Conservation (phyloP, 1,140 invertebrate genomes). For the Saccostrea glomerata region DNA sequence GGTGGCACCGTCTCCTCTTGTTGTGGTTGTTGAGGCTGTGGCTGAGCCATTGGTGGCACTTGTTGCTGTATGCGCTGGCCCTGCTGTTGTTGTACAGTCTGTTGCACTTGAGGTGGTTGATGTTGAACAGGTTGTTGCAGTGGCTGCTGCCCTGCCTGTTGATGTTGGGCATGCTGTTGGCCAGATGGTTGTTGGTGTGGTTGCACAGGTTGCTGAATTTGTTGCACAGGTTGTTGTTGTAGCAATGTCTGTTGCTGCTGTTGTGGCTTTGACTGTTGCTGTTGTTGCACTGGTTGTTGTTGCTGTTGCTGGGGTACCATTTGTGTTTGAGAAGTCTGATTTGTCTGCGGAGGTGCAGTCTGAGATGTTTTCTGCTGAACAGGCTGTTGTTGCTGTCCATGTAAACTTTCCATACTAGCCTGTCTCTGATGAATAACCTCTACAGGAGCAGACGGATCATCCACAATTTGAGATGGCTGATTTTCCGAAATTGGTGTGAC, state of each 20-base stretch:
- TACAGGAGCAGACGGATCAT: constrained; percentile 33
- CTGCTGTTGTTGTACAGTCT: constrained; percentile 36
- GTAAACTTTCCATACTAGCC: neutral
- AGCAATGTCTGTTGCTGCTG: constrained; percentile 45
- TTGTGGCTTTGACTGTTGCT: constrained; percentile 49
- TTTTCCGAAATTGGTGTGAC: constrained; percentile 44
- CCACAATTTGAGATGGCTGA: constrained; percentile 39
- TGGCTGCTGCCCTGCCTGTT: constrained; percentile 50
- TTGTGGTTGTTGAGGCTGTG: constrained; percentile 33
- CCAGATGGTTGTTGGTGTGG: constrained; percentile 47
- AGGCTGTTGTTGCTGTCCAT: constrained; percentile 21
- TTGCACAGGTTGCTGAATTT: constrained; percentile 45
- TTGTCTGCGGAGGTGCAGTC: neutral
- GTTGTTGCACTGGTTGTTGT: constrained; percentile 44
- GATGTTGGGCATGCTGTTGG: constrained; percentile 47
- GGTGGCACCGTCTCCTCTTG: constrained; percentile 51
- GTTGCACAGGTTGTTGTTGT: constrained; percentile 18
- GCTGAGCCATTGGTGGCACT: constrained; percentile 45
- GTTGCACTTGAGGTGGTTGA: constrained; percentile 26
- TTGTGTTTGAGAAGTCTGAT: neutral
- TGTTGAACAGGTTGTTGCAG: constrained; percentile 52
- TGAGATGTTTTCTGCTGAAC: neutral
- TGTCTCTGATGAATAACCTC: neutral
- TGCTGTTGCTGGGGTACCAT: constrained; percentile 45
- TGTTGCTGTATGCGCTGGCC: constrained; percentile 44